Percentiles rank a stretch among this genome's conserved stretches.
These are phyloP conservation scores for Peucedramus taeniatus DNA, from an alignment of 2,113 vertebrate genomes.

Conservation along the genomic window DNA sequence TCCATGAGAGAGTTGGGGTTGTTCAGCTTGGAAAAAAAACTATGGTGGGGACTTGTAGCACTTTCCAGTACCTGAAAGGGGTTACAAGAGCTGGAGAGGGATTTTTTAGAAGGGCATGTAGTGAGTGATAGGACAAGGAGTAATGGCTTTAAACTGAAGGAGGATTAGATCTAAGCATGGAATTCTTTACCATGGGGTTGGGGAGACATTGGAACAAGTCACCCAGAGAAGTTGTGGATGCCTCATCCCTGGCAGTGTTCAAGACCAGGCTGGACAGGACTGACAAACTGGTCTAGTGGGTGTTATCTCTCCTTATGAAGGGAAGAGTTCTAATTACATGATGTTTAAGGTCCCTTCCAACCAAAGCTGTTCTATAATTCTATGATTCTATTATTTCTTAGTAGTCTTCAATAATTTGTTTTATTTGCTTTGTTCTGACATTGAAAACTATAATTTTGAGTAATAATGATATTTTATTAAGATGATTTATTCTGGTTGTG, in stretches of 20 bases:
- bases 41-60: neutral
- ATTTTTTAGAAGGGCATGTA: neutral
- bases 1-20: neutral
- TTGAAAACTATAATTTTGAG: neutral
- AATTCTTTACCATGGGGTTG: neutral
- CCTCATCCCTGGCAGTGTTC: no score
- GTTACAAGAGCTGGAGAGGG: neutral
- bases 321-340: neutral
- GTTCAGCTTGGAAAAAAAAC: neutral
- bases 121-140: no score
- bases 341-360: neutral
- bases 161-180: neutral
- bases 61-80: neutral
- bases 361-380: neutral
- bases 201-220: neutral
- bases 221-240: neutral
- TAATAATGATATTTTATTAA: neutral
- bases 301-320: neutral
- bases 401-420: neutral
- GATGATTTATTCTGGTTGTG: neutral
- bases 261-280: no score
- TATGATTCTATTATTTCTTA: neutral
- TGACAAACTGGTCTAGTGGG: neutral
- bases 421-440: neutral
- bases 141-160: neutral